Evolutionary conservation across 30 jellyfish, hydroid and myxozoan genomes (phyloP), one percentile per base, ranked within the genome.

Genomic region (Chironex yamaguchii): DNA sequence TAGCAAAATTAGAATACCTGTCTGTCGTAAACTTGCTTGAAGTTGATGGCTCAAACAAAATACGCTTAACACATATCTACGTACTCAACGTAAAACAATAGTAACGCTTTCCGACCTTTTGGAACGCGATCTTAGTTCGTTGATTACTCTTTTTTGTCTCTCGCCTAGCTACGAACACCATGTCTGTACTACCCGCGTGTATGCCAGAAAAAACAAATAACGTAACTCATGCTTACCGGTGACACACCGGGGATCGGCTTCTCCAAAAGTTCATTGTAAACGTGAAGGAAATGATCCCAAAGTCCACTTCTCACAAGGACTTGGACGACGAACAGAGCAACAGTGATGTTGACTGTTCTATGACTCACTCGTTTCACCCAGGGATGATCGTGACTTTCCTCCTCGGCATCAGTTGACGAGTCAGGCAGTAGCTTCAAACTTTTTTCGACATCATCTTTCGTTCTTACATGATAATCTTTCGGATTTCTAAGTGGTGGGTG

Each of bases 231-330:
- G n/a, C 98, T 83, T 85, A 91, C 98, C 33, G 94, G 96, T 29
- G 98, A 71, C 12, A 92, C 92, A 1, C 95, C 98, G 29, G 95
- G 52, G 25, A 78, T 13, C 17, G 84, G 88, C 2, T 67, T 69
- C 35, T 82, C 96, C n/a, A 92, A 79, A 54, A 72, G 52, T 25
- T 81, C 81, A 49, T 75, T 76, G 67, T 92, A 92, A 1, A 79
- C 71, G 30, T 92, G 95, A 13, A 75, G 85, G 63, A 92, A 92
- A 72, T 92, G 98, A 52, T 92, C 98, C 98, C 98, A 92, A 4
- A 92, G 86, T 28, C 87, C 98, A 86, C 96, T 81, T 34, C 98
- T 64, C 17, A 81, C 67, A 73, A 85, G 68, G 13, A 92, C 95
- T 49, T 90, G 95, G 4, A 92, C 22, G 20, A 93, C 91, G 76